Percentiles rank a stretch among this genome's conserved stretches.
Conservation (phyloP, 2,888 invertebrate genomes). For the Pelosia muscerda region DNA sequence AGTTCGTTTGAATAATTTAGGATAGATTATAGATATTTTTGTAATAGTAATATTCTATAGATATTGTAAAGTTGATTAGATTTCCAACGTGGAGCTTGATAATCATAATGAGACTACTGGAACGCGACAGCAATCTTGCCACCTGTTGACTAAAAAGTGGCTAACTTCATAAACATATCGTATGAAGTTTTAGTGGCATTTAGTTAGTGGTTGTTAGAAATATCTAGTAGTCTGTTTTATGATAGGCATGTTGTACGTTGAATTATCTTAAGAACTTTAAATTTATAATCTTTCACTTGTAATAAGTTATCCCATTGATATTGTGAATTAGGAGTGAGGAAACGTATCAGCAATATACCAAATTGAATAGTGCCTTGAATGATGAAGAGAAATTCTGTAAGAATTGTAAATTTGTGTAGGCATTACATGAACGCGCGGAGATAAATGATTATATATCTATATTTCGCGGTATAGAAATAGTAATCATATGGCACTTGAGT, state of each 20-base stretch:
- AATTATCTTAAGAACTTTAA: conserved; percentile 68
- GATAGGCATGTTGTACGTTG: conserved; percentile 57
- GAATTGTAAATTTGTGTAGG: conserved; percentile 72
- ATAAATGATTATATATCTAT: conserved; percentile 85
- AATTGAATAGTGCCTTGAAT: conserved; percentile 85
- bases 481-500: conserved; percentile 84
- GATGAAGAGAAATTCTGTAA: conserved; percentile 72
- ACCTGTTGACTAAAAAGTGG: background rate
- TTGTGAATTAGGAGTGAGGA: conserved; percentile 85
- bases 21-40: conserved; percentile 85
- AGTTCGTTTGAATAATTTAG: conserved; percentile 80
- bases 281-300: conserved; percentile 78
- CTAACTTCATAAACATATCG: conserved; percentile 3
- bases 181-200: conserved; percentile 1
- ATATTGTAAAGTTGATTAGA: conserved; percentile 69
- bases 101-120: conserved; percentile 46
- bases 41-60: conserved; percentile 83
- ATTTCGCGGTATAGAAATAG: conserved; percentile 86
- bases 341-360: conserved; percentile 86
- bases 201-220: conserved; percentile 11
- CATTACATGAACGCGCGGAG: conserved; percentile 62
- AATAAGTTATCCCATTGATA: conserved; percentile 77
- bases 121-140: conserved; percentile 25
- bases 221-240: conserved; percentile 34
- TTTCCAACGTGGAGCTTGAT: conserved; percentile 61